phyloP scores from a whole-genome alignment of 2,888 invertebrate genomes.

The Acleris holmiana region DNA sequence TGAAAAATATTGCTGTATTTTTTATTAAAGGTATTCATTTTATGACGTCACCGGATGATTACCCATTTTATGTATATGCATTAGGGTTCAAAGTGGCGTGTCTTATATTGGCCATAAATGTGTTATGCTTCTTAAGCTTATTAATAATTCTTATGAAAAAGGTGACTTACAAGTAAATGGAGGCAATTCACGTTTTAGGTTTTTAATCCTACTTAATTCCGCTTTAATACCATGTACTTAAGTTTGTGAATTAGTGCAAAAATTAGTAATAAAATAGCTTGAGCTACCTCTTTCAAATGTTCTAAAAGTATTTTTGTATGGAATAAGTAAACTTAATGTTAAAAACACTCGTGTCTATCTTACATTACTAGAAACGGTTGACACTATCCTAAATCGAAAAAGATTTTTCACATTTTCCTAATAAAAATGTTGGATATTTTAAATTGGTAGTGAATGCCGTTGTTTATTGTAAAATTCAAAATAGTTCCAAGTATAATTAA shows the following conservation, averaged over 20 bases:
- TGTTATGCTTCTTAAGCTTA: too few relatives aligned
- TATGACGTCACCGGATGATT: too few relatives aligned
- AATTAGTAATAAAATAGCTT: slow-evolving; percentile 59
- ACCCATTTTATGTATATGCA: too few relatives aligned
- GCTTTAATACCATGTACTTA: slow-evolving; percentile 63
- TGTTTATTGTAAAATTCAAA: neutral
- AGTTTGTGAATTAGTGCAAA: slow-evolving; percentile 58
- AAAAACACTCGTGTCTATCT: slow-evolving; percentile 51
- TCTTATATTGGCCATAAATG: too few relatives aligned
- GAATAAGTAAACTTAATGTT: slow-evolving; percentile 63
- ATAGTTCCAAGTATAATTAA: neutral
- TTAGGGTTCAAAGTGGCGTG: too few relatives aligned
- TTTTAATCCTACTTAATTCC: slow-evolving; percentile 25
- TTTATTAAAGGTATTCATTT: too few relatives aligned
- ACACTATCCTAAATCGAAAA: slow-evolving; percentile 58
- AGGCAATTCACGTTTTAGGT: slow-evolving; percentile 12
- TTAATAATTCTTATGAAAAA: too few relatives aligned
- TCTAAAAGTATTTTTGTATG: slow-evolving; percentile 79
- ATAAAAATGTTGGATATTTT: slow-evolving; percentile 59
- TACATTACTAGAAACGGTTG: slow-evolving; percentile 57
- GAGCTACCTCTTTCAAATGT: slow-evolving; percentile 77
- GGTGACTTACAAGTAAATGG: neutral
- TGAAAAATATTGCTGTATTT: too few relatives aligned
- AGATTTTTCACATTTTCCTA: slow-evolving; percentile 67
- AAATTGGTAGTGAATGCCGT: slow-evolving; percentile 34